These are phyloP conservation scores for Haemorhous mexicanus DNA, from an alignment of 2,113 vertebrate species.

Conservation along the genomic window DNA sequence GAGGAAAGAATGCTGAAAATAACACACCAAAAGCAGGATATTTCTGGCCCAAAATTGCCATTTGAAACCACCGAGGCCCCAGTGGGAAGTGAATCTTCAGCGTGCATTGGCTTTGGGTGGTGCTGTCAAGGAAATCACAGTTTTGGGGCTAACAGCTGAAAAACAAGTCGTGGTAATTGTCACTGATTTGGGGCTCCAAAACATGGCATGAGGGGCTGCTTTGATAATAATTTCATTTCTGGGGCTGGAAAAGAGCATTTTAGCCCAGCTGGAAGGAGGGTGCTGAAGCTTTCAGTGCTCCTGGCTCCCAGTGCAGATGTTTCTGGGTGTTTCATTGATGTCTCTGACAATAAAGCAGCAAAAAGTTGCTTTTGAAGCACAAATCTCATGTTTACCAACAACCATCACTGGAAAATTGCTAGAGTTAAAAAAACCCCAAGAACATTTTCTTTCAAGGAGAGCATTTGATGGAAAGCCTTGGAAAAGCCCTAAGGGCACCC, in stretches of 20 bases:
- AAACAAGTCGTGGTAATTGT: neutral
- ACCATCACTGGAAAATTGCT: fast-evolving
- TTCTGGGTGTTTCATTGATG: neutral
- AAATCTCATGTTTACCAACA: neutral
- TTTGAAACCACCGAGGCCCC: neutral
- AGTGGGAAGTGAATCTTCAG: neutral
- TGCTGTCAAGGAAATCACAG: neutral
- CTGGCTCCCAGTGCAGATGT: neutral
- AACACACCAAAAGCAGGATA: neutral
- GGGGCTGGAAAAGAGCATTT: neutral
- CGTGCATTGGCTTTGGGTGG: neutral
- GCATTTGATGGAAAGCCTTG: neutral
- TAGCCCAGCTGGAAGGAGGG: neutral
- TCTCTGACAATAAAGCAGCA: neutral
- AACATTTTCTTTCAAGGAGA: neutral
- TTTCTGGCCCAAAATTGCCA: neutral
- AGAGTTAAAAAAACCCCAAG: neutral
- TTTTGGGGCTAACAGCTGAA: neutral
- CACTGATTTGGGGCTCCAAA: neutral
- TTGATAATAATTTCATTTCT: neutral
- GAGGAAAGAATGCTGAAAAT: neutral
- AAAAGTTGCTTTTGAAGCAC: neutral
- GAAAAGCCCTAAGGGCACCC: neutral
- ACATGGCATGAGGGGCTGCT: fast-evolving
- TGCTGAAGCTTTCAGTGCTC: neutral